Evolutionary conservation across 2,888 invertebrate species (phyloP).

Genomic region (Drosophila koepferae): DNA sequence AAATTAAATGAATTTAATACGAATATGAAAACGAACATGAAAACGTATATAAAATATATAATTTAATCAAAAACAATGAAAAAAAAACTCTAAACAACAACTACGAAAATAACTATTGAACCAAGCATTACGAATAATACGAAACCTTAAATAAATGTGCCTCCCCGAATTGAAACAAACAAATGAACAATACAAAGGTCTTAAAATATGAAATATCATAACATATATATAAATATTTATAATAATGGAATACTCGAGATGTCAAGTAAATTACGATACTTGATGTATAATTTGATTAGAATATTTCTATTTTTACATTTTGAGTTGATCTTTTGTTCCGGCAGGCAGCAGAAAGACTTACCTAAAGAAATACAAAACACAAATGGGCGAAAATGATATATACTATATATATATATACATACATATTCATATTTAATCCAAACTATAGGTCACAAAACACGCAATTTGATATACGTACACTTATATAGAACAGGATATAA

Average conservation of each 20-base stretch:
- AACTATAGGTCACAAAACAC: conserved; percentile 44
- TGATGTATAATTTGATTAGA: conserved; percentile 10
- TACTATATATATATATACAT: neutral
- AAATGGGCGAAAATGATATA: conserved; percentile 12
- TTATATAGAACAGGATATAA: conserved; percentile 44
- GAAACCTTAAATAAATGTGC: conserved; percentile 61
- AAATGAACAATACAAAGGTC: conserved; percentile 51
- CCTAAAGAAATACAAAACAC: conserved; percentile 19
- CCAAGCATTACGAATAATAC: conserved; percentile 41
- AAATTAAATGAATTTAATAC: conserved; percentile 37
- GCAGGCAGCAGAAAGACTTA: conserved; percentile 12
- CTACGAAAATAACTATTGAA: conserved; percentile 33
- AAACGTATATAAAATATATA: conserved; percentile 26
- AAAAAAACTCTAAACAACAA: conserved; percentile 33
- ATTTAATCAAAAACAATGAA: conserved; percentile 11
- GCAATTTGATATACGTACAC: conserved; percentile 50
- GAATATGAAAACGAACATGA: conserved; percentile 1
- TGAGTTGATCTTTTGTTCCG: conserved; percentile 32
- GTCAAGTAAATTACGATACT: conserved; percentile 10
- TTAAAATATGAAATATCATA: conserved; percentile 32
- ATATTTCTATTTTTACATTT: conserved; percentile 8
- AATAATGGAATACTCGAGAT: conserved; percentile 2
- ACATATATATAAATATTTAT: conserved; percentile 3
- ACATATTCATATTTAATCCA: conserved; percentile 14
- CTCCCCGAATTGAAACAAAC: conserved; percentile 49